Conservation (phyloP, 2,113 vertebrate species). For the Chlamydotis undulata region DNA sequence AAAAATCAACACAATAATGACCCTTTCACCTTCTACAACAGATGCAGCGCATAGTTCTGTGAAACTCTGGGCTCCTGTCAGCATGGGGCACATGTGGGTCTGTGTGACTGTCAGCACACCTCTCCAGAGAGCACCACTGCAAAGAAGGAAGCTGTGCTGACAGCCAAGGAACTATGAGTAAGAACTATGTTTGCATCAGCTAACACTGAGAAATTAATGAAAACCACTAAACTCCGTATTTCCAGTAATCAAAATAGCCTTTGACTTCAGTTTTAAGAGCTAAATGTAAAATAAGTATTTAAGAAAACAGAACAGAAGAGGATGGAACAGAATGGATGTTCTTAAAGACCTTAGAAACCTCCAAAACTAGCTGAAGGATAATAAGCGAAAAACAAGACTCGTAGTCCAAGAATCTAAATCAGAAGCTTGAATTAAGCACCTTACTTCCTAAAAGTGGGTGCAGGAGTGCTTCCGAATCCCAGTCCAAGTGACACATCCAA, state of each 20-base stretch:
- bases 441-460: not conserved
- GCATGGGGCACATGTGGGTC: fast-evolving
- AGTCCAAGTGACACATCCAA: not conserved
- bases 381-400: not conserved
- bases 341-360: not conserved
- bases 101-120: not conserved
- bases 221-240: not conserved
- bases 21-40: not conserved
- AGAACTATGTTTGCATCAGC: not conserved
- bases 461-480: fast-evolving
- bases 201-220: not conserved
- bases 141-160: not conserved
- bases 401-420: not conserved
- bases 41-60: not conserved
- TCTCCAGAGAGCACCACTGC: not conserved
- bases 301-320: not conserved
- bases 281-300: not conserved
- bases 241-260: not conserved
- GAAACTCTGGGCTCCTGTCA: not conserved
- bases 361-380: not conserved
- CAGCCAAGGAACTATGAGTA: not conserved
- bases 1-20: not conserved
- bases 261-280: not conserved
- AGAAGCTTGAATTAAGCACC: not conserved
- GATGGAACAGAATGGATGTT: not conserved